Evolutionary conservation across 2,888 invertebrate species (phyloP), one percentile per base, ranked within the genome.

Genomic region (Fabriciana adippe): DNA sequence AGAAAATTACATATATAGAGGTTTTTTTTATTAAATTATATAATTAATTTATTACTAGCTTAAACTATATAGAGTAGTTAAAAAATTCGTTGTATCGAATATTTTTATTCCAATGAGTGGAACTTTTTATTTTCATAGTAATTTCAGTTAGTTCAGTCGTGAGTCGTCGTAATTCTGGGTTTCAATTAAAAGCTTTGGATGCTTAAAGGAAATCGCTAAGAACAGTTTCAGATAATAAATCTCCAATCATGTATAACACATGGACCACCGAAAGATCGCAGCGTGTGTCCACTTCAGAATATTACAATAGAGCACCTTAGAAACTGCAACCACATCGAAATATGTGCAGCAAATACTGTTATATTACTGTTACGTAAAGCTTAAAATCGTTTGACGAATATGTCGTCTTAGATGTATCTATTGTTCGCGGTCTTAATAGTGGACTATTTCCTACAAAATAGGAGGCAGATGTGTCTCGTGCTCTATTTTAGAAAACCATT

Each of bases 401-500:
- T 11, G 2, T 41, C 6, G n/a, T 48, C n/a, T 26, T 31, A 55
- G 26, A 56, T 64, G 59, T 61, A 56, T 64, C 48, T 31, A 48
- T 54, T 72, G 74, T 71, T 50, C 57, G 26, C 35, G 62, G 35
- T 61, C 35, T 54, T 66, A 56, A 67, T n/a, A 67, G 70, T 70
- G 60, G 66, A 66, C 55, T 56, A 64, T 70, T 68, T 69, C 62
- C 64, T 69, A 64, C 66, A 66, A 70, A 71, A 71, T 73, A 67
- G 69, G 61, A 72, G 75, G 71, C 74, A 74, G 72, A 75, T 76
- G 76, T 69, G 59, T 73, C 66, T 70, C 63, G 69, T 70, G 72
- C 73, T 74, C 75, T 72, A 75, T 75, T 75, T 76, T 70, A 64
- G 73, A 69, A 11, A 72, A 70, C 76, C 74, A 79, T 81, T 77